Evolutionary conservation across 2,888 invertebrate genomes (phyloP).

Genomic region (Shargacucullia verbasci): DNA sequence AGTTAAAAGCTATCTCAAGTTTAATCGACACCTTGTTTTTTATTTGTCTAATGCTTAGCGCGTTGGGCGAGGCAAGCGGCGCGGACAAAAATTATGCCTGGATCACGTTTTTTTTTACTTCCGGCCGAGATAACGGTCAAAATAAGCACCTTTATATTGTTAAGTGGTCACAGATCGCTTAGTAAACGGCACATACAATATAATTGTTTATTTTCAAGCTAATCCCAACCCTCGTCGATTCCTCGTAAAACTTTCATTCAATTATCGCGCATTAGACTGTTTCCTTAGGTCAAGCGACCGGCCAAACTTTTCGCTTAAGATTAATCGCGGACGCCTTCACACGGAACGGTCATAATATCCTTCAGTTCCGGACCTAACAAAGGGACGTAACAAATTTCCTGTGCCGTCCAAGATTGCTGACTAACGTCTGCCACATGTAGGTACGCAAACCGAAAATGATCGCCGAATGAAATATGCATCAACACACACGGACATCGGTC

Average conservation of each 20-base stretch:
- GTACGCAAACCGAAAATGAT: slow-evolving; percentile 63
- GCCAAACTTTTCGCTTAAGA: slow-evolving; percentile 71
- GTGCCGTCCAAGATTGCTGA: slow-evolving; percentile 71
- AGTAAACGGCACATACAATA: slow-evolving; percentile 70
- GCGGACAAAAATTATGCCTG: slow-evolving; percentile 80
- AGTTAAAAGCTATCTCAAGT: slow-evolving; percentile 80
- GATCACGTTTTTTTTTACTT: slow-evolving; percentile 82
- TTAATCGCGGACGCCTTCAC: slow-evolving; percentile 73
- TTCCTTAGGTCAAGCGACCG: slow-evolving; percentile 73
- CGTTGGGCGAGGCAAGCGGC: slow-evolving; percentile 65
- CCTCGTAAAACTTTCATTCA: slow-evolving; percentile 77
- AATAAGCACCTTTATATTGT: slow-evolving; percentile 82
- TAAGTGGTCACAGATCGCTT: slow-evolving; percentile 79
- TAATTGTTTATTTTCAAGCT: slow-evolving; percentile 69
- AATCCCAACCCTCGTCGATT: slow-evolving; percentile 61
- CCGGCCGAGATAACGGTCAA: slow-evolving; percentile 83
- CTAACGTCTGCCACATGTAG: slow-evolving; percentile 70
- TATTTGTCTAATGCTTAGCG: slow-evolving; percentile 79
- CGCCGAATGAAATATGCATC: slow-evolving; percentile 71
- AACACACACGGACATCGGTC: slow-evolving; percentile 64
- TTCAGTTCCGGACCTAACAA: slow-evolving; percentile 77
- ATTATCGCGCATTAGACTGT: slow-evolving; percentile 80
- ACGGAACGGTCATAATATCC: slow-evolving; percentile 79
- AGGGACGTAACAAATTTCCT: slow-evolving; percentile 78
- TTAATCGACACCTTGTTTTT: slow-evolving; percentile 84